phyloP scores from a whole-genome alignment of 2,888 invertebrate species.

The Trilocha varians region DNA sequence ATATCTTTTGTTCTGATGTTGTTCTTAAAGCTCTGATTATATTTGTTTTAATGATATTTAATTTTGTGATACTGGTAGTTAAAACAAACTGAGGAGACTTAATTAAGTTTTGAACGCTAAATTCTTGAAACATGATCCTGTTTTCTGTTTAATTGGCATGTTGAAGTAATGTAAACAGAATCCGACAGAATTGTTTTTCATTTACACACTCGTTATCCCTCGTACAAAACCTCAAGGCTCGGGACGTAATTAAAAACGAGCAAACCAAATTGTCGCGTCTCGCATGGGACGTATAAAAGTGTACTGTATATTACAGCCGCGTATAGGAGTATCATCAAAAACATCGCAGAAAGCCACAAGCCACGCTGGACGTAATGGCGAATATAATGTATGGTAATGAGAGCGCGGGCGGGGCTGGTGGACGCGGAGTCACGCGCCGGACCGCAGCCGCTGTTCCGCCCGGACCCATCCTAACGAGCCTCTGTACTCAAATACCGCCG shows the following conservation, averaged over 20 bases:
- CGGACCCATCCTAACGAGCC: constrained; percentile 19
- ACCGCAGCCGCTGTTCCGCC: constrained; percentile 51
- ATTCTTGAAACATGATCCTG: neutral
- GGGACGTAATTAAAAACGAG: constrained; percentile 17
- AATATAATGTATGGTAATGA: constrained; percentile 72
- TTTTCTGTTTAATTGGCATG: neutral
- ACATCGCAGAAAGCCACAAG: constrained; percentile 53
- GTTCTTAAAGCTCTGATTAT: too few relatives aligned
- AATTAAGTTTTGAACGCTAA: too few relatives aligned
- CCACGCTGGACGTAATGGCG: constrained; percentile 56
- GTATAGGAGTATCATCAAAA: constrained; percentile 48
- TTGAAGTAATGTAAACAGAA: neutral
- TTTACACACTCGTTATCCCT: constrained; percentile 3
- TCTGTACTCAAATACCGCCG: constrained; percentile 39
- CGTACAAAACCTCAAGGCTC: neutral
- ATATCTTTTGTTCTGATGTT: too few relatives aligned
- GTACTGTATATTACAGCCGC: constrained; percentile 21
- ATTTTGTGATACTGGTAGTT: too few relatives aligned
- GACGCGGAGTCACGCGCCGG: constrained; percentile 67
- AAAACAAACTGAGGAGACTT: too few relatives aligned
- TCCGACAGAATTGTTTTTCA: constrained; percentile 2
- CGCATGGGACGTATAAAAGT: constrained; percentile 26
- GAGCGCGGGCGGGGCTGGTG: constrained; percentile 47
- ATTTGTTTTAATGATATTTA: too few relatives aligned
- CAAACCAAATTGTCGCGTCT: constrained; percentile 10